These are phyloP conservation scores for Trogon surrucura DNA, from an alignment of 2,113 vertebrate genomes.

Conservation along the genomic window DNA sequence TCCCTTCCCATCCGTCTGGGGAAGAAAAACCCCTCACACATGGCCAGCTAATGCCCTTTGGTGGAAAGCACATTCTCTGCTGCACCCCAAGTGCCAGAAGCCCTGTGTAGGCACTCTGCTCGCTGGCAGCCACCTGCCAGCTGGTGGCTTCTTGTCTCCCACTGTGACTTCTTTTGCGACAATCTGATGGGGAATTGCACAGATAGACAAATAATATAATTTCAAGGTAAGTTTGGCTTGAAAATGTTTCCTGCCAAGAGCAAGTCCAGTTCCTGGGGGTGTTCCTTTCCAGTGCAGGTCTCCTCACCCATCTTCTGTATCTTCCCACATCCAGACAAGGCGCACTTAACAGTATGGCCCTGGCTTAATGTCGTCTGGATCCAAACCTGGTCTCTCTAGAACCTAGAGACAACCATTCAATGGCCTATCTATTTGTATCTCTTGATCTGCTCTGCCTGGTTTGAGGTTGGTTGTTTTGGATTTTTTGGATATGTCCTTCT, in stretches of 20 bases:
- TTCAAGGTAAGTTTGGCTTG: not conserved
- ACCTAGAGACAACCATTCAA: not conserved
- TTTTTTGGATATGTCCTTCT: not conserved
- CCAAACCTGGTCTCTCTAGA: not conserved
- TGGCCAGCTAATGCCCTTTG: not conserved
- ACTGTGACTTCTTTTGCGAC: too few relatives aligned
- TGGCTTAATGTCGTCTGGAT: not conserved
- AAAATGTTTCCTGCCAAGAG: not conserved
- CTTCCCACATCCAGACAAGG: not conserved
- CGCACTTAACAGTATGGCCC: not conserved
- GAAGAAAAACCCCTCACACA: not conserved
- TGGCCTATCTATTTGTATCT: not conserved
- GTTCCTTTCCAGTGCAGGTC: not conserved
- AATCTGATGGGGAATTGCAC: not conserved
- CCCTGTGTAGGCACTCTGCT: not conserved
- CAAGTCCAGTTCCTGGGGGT: not conserved
- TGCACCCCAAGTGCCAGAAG: not conserved
- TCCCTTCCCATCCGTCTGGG: not conserved
- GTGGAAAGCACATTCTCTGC: not conserved
- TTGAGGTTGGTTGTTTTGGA: not conserved
- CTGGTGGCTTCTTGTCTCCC: rapidly evolving
- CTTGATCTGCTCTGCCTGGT: not conserved
- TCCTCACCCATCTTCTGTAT: not conserved
- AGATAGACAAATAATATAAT: not conserved
- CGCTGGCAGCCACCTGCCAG: not conserved